A percentile compares a stretch with the other conserved stretches of the same genome.
Evolutionary conservation across 2,888 invertebrate species (phyloP).

Genomic region (Nymphalis c-album): DNA sequence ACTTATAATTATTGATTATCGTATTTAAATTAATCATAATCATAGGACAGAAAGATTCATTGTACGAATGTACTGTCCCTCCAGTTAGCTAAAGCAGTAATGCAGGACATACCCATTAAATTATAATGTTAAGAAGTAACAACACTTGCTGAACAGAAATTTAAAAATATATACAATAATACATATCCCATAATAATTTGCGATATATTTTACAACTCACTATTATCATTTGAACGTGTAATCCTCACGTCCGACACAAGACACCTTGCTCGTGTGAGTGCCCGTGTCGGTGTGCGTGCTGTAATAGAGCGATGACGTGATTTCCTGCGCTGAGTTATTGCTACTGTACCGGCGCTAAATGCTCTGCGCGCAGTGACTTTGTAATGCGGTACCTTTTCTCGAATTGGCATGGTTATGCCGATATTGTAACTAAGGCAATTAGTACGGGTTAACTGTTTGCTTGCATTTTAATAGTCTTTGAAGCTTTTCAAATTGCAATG

Average conservation of each 20-base stretch:
- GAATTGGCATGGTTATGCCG: background rate
- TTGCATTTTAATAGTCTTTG: constrained; percentile 1
- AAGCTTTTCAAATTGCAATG: background rate
- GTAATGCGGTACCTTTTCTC: constrained; percentile 41
- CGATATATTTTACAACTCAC: constrained; percentile 38
- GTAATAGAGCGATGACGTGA: constrained; percentile 83
- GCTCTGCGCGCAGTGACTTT: constrained; percentile 62
- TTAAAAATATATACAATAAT: background rate
- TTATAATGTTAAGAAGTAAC: too few relatives aligned
- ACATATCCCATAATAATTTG: too few relatives aligned
- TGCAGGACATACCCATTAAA: too few relatives aligned
- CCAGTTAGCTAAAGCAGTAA: too few relatives aligned
- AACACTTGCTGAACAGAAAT: too few relatives aligned
- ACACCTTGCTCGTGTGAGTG: constrained; percentile 44
- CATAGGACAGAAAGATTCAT: too few relatives aligned
- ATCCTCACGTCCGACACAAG: constrained; percentile 44
- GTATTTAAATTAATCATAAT: too few relatives aligned
- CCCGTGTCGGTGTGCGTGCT: constrained; percentile 55
- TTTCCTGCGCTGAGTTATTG: constrained; percentile 82
- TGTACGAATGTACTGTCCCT: too few relatives aligned
- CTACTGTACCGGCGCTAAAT: constrained; percentile 80
- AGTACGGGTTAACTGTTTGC: background rate
- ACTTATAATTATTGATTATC: too few relatives aligned
- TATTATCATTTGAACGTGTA: constrained; percentile 35
- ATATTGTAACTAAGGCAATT: background rate